Evolutionary conservation across 1,140 invertebrate genomes (phyloP).

Genomic region (Schlechtendalia chinensis): DNA sequence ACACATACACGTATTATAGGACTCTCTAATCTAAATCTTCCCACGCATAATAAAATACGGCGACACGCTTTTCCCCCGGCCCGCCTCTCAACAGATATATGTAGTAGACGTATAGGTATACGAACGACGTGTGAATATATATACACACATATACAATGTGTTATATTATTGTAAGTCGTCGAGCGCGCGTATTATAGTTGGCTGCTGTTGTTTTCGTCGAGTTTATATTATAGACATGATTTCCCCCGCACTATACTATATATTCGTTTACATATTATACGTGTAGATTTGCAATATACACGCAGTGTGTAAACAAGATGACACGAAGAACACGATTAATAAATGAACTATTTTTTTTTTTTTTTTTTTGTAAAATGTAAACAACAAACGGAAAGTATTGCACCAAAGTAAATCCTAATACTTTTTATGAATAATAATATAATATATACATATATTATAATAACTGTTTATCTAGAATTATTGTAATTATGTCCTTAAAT

Average conservation of each 20-base stretch:
- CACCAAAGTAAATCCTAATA: too few relatives aligned
- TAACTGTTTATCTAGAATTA: neutral
- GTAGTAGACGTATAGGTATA: neutral
- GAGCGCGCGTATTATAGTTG: constrained; percentile 13
- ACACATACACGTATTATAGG: neutral
- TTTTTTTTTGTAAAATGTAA: neutral
- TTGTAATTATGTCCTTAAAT: too few relatives aligned
- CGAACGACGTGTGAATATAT: neutral
- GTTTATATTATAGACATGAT: neutral
- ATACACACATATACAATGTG: neutral
- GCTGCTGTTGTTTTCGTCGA: neutral
- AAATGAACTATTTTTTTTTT: constrained; percentile 10
- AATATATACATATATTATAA: too few relatives aligned
- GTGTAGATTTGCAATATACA: neutral
- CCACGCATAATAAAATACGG: constrained; percentile 45
- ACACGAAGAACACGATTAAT: neutral
- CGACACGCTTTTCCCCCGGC: constrained; percentile 18
- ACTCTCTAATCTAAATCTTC: constrained; percentile 45
- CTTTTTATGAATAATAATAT: neutral
- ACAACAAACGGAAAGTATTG: neutral
- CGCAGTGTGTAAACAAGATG: neutral
- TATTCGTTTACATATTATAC: too few relatives aligned
- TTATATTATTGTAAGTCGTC: constrained; percentile 15
- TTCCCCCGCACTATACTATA: neutral
- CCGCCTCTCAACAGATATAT: too few relatives aligned